Evolutionary conservation across 1,140 invertebrate genomes (phyloP), one percentile per base, ranked within the genome.

Genomic region (Calycopis cecrops): DNA sequence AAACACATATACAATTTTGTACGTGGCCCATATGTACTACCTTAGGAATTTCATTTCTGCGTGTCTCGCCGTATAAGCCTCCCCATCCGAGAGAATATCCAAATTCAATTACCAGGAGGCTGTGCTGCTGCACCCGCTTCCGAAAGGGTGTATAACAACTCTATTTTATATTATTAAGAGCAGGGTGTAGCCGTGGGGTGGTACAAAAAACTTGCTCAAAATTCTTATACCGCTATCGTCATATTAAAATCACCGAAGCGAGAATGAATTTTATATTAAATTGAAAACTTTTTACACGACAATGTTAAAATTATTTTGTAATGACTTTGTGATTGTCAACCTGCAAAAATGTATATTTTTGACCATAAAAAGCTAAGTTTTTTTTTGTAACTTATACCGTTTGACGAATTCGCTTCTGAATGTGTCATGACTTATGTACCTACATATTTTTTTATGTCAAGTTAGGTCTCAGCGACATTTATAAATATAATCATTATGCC

Each of bases 121-220:
- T 73, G 79, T 79, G 80, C 78, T 66, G 66, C 60, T 79, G 80
- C 80, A 83, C 80, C 79, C 80, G 77, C 73, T 69, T 80, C 78
- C 69, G 70, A 60, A 71, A 76, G 79, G 80, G 80, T 83, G 79
- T 84, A 79, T 79, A 79, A 82, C 82, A 86, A 86, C 83, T 86
- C 83, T 83, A 86, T 84, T 84, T 75, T 79, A 80, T 81, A 81
- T 80, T 86, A 84, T 83, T 83, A 84, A 86, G 79, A 82, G 71
- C 68, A 65, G 78, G 74, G 77, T 70, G 73, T 63, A 68, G 63
- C 28, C 33, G 73, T 69, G 64, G 66, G 63, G 60, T 69, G 61
- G 81, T 76, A 74, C 77, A 85, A 86, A 86, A 79, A 85, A 78
- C 83, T 83, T 85, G 85, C 85, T 85, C 85, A 80, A 85, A 80